Evolutionary conservation across 2,797 vertebrate species (phyloP), one percentile per base, ranked within the genome.

Genomic region (Scolopax rusticola): DNA sequence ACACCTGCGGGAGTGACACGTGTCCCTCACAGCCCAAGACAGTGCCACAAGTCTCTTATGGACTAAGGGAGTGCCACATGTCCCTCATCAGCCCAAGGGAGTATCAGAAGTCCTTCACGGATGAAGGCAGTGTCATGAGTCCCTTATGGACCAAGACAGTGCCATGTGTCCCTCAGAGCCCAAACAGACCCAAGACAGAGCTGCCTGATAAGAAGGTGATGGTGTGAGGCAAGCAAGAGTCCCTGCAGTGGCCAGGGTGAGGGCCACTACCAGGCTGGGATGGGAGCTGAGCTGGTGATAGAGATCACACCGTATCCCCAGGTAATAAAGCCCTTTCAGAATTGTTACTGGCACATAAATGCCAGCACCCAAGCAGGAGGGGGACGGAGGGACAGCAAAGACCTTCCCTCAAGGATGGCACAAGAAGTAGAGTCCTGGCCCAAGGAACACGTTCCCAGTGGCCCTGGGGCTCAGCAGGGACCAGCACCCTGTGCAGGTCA

Each of bases 151-250:
- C 32, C 32, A 21, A 21, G 13, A 64, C 13, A 30, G 20, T 11
- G 33, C 45, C 20, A 8, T 3, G 2, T 38, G 56, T 53, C 40
- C 6, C 0, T 8, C 18, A 5, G 0, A 4, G 41, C 1, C 40
- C 47, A 18, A 53, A 48, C 33, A 43, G 53, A 41, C 10, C 30
- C 0, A 0, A 6, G 38, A 6, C 38, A 59, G 38, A 0, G 1
- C 32, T 36, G 57, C 8, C 33, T 28, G 16, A 14, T 8, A 48
- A 57, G 51, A 47, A 43, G 40, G 24, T 41, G 65, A 53, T 20
- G 50, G 14, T 43, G 45, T 25, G 21, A n/a, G 68, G 15, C 15
- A 40, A 71, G 45, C 40, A 60, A 54, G 25, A 79, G 18, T 4
- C 24, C 12, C 32, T 10, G n/a, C 25, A 47, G 45, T 2, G 1